Evolutionary conservation across 92 coral and sea anemone genomes (phyloP), one percentile per base, ranked within the genome.

Genomic region (Epizoanthus fatuus): DNA sequence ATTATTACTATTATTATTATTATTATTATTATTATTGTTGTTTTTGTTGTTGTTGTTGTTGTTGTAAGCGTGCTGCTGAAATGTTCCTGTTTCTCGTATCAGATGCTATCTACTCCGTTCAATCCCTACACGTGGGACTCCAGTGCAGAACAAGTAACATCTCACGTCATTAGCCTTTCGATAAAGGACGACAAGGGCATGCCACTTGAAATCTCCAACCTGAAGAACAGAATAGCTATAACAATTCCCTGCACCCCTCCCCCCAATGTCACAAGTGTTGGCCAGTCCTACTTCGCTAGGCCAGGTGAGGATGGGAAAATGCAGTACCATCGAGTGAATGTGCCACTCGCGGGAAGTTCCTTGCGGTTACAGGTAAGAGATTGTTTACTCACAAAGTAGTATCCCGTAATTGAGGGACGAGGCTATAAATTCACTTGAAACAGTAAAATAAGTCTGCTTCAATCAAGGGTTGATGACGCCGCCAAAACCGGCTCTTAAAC

Each of bases 51-150:
- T 42, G 2, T 42, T 42, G 47, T 44, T 44, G 5, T 44, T 44
- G 47, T 7, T 44, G 47, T 44, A 0, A 0, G 6, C 2, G 47
- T 44, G 47, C 20, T 45, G 19, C 75, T 70, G n/a, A 12, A 17
- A 40, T 25, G 16, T 14, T 40, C 8, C 14, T 32, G 9, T 53
- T 10, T 64, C 0, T 60, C 15, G 15, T 80, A 20, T 53, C 86
- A 92, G 95, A 69, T 89, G 80, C 63, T 90, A 5, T 65, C 81
- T 25, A 90, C 89, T 4, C 84, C 72, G 3, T 73, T 81, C 66
- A 93, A 90, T 58, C 92, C 89, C 19, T 93, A 78, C 70, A 83
- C 96, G 2, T 93, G 96, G 96, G 91, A 86, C 81, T 3, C 40
- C 0, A 90, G 87, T 4, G 76, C 81, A 5, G 38, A 57, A 4